Evolutionary conservation across 2,797 vertebrate genomes (phyloP), one percentile per base, ranked within the genome.

Genomic region (Botia kubotai): DNA sequence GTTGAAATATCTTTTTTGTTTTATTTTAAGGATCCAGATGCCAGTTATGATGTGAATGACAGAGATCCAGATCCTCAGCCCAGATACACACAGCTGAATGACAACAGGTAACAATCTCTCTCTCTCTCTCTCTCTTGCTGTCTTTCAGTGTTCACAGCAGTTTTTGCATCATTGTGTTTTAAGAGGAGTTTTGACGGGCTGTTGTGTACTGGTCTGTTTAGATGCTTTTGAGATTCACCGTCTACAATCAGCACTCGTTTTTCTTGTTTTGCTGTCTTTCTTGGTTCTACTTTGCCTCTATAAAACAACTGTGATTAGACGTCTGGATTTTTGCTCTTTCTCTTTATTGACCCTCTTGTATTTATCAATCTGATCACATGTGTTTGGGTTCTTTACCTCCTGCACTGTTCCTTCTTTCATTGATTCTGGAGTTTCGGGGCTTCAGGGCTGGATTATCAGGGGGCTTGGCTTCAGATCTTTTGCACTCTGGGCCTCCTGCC

Each of bases 41-140:
- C 98, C 26, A 99, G 98, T 88, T 98, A 97, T 60, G 98, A 99
- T 3, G 97, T 99, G 82, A 99, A 99, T 0, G 97, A 98, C 85
- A 96, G 97, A 87, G 98, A 99, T 86, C 88, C 95, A 0, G 98
- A 99, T 89, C 98, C 98, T 0, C 97, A 99, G 86, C 98, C 98
- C 0, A 96, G 98, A 88, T 99, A 99, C 91, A 99, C 98, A 0
- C 97, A 99, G 91, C 95, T 97, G 89, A 99, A 99, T 1, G 98
- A 99, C 89, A 99, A 99, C 91, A 95, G 98, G 98, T 99, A 89
- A 0, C 11, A 11, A 55, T 72, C 29, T 65, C 11, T 58, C n/a
- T 26, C 43, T 46, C 16, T 69, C 66, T 29, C 29, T 29, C 29
- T 29, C 2, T 29, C 29, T 4, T 29, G 29, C 29, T 29, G 29